A percentile compares a stretch with the other conserved stretches of the same genome.
These are phyloP conservation scores for Sardinella longiceps DNA, from an alignment of 2,797 vertebrate genomes.

Conservation along the genomic window DNA sequence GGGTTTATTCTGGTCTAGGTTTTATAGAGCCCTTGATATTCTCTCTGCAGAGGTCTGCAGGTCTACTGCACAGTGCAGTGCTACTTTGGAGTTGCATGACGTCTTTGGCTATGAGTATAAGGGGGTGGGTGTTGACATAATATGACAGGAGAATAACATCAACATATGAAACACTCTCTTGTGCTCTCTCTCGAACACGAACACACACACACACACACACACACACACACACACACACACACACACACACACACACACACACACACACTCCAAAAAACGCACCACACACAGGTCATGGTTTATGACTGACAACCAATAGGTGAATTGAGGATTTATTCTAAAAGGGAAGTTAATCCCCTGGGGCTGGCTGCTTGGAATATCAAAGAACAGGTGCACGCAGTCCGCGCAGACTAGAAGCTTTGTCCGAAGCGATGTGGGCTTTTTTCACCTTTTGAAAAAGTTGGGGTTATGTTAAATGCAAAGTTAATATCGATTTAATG, in stretches of 20 bases:
- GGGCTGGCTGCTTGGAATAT: conserved; percentile 57
- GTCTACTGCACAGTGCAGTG: no score
- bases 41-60: not conserved
- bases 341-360: conserved; percentile 41
- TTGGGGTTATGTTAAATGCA: conserved; percentile 80
- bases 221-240: conserved; percentile 37
- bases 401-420: conserved; percentile 73
- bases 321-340: conserved; percentile 42
- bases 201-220: conserved; percentile 38
- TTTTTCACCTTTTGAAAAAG: conserved; percentile 62
- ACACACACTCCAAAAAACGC: no score
- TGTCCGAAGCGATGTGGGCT: conserved; percentile 70
- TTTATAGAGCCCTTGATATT: not conserved
- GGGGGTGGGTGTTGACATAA: not conserved
- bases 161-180: not conserved
- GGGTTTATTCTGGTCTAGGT: not conserved
- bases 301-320: conserved; percentile 43
- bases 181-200: not conserved
- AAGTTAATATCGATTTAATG: conserved; percentile 88
- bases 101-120: not conserved
- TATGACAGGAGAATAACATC: not conserved
- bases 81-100: not conserved
- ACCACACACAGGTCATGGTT: conserved; percentile 34
- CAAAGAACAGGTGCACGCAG: conserved; percentile 78
- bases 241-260: conserved; percentile 38